Percentiles rank a stretch among this genome's conserved stretches.
These are phyloP conservation scores for Hymenochirus boettgeri DNA, from an alignment of 2,113 vertebrate genomes.

Conservation along the genomic window DNA sequence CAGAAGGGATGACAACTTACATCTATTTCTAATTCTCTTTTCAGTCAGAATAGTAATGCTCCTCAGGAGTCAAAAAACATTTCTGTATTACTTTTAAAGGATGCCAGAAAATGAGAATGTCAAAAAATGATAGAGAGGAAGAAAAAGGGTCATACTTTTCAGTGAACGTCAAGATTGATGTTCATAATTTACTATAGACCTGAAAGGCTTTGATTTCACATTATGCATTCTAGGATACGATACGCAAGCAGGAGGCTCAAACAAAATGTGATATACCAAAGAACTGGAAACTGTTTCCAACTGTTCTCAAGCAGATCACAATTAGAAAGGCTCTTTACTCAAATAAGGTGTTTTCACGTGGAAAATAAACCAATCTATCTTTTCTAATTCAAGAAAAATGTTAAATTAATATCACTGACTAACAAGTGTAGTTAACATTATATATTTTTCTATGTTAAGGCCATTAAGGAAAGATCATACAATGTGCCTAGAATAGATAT, in stretches of 20 bases:
- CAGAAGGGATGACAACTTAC: conserved; percentile 28
- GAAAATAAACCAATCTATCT: too few species aligned
- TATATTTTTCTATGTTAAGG: too few species aligned
- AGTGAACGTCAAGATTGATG: conserved; percentile 19
- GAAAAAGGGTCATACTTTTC: conserved; percentile 8
- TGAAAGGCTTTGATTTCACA: conserved; percentile 22
- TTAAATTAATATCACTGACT: too few species aligned
- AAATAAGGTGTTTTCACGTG: too few species aligned
- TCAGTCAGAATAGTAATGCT: conserved; percentile 29
- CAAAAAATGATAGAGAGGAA: conserved; percentile 35
- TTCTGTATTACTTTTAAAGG: conserved; percentile 32
- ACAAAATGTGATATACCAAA: conserved; percentile 19
- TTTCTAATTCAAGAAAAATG: too few species aligned
- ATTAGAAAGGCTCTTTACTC: too few species aligned
- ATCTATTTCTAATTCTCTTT: conserved; percentile 28
- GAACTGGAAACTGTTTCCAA: not conserved
- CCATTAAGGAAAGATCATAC: too few species aligned
- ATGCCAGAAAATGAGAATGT: conserved; percentile 39
- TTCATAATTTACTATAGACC: conserved; percentile 21
- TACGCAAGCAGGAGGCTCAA: conserved; percentile 13
- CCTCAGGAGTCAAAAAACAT: conserved; percentile 29
- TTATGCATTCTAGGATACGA: conserved; percentile 1
- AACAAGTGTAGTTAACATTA: too few species aligned
- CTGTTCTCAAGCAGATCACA: too few species aligned
- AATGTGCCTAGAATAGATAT: too few species aligned